These are phyloP conservation scores for Dallia pectoralis DNA, from an alignment of 2,797 vertebrate species.

Conservation along the genomic window DNA sequence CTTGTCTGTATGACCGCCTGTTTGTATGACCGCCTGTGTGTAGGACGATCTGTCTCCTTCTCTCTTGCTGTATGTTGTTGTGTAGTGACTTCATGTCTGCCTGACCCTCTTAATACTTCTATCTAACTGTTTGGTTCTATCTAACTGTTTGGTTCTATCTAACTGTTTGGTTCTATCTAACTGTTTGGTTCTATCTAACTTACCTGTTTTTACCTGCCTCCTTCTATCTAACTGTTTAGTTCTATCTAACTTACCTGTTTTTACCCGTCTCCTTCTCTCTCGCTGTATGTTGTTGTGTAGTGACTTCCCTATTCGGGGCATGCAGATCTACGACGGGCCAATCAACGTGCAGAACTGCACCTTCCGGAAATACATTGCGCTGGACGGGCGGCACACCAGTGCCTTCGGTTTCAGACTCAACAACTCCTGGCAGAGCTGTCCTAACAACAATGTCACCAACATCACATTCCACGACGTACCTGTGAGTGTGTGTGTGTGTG, in stretches of 20 bases:
- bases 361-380: conserved; percentile 87
- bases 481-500: conserved; percentile 72
- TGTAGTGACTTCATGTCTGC: conserved; percentile 80
- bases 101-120: not conserved
- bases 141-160: no score
- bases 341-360: conserved; percentile 95
- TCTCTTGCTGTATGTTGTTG: conserved; percentile 22
- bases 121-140: no score
- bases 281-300: conserved; percentile 61
- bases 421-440: conserved; percentile 98
- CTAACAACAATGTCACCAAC: conserved; percentile 88
- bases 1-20: no score
- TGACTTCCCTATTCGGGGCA: conserved; percentile 91
- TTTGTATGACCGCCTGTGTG: no score
- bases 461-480: conserved; percentile 89
- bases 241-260: not conserved
- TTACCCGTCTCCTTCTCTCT: not conserved
- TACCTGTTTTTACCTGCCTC: not conserved
- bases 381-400: conserved; percentile 91
- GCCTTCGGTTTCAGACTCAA: conserved; percentile 95
- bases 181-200: not conserved
- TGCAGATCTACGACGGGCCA: conserved; percentile 95
- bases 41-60: not conserved
- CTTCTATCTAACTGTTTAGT: not conserved
- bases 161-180: not conserved